Evolutionary conservation across 2,888 invertebrate genomes (phyloP), one percentile per base, ranked within the genome.

Genomic region (Spilosoma lubricipeda): DNA sequence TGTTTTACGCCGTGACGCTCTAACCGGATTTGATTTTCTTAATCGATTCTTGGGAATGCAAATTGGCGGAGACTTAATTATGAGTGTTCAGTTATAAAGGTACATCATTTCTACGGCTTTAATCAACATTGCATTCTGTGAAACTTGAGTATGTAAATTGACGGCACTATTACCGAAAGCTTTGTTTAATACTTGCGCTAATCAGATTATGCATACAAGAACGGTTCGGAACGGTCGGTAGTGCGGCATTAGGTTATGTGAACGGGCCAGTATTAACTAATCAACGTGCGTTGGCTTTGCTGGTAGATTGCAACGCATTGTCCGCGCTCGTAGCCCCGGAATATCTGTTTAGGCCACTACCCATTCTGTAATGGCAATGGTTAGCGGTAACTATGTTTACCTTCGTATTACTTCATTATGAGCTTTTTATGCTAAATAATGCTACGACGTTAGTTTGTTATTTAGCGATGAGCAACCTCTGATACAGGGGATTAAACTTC

Each of bases 181-280:
- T 94, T 92, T 92, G 93, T 93, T 93, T 92, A 91, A 93, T 94
- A 94, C 94, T 94, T 94, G 93, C 89, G 89, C 89, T 95, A 94
- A 94, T 95, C 94, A 94, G 95, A 95, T 95, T 95, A 95, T 95
- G 94, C 94, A 95, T 94, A 94, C 94, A 94, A 94, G 95, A 94
- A 93, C 90, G 93, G 94, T 91, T 94, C 88, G 89, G 89, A 90
- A 88, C 93, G 91, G 85, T 89, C 88, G 88, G 86, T 86, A 89
- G 87, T 87, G 87, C 88, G 88, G 92, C 88, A 92, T 92, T 93
- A 92, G 93, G 93, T 91, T 90, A 92, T 93, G 91, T 91, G 94
- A 92, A 90, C 94, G 90, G 90, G 90, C 88, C 92, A 89, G 94
- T 91, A 94, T 94, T 95, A 95, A 93, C 95, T 95, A 95, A 95